A percentile compares a stretch with the other conserved stretches of the same genome.
Evolutionary conservation across 2,888 invertebrate genomes (phyloP).

Genomic region (Drosophila macrospina): DNA sequence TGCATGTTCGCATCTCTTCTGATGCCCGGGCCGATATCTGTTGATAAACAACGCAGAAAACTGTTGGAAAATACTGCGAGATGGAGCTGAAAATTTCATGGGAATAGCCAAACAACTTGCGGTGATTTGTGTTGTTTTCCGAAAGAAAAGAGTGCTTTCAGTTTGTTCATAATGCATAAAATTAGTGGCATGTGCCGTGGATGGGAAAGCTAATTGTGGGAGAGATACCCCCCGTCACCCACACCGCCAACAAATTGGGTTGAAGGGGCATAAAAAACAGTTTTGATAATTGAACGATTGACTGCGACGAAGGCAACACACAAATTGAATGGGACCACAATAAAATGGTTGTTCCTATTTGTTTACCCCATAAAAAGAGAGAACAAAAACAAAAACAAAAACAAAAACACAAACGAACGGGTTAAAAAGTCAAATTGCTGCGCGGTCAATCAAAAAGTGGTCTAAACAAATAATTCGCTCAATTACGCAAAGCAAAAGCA

Average conservation of each 20-base stretch:
- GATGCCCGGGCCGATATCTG: conserved; percentile 40
- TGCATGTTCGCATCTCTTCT: conserved; percentile 60
- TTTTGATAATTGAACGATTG: conserved; percentile 77
- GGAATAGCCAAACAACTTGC: conserved; percentile 44
- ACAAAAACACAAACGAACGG: too few species aligned
- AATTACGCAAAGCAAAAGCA: conserved; percentile 59
- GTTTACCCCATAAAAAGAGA: conserved; percentile 43
- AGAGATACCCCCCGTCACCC: background rate
- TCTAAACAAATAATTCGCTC: conserved; percentile 75
- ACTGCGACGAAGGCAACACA: conserved; percentile 41
- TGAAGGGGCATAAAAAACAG: conserved; percentile 35
- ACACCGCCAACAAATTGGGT: conserved; percentile 4
- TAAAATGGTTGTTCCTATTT: conserved; percentile 45
- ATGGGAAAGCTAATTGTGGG: background rate
- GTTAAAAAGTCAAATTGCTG: conserved; percentile 73
- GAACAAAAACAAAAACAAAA: conserved; percentile 10
- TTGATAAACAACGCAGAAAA: conserved; percentile 44
- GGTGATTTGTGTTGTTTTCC: conserved; percentile 26
- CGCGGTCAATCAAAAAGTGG: conserved; percentile 73
- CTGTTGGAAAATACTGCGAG: conserved; percentile 27
- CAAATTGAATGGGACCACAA: conserved; percentile 47
- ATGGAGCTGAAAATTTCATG: conserved; percentile 44
- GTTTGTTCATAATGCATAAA: conserved; percentile 69
- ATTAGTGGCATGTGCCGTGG: conserved; percentile 57
- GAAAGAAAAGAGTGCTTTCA: conserved; percentile 60